Evolutionary conservation across 1,140 invertebrate genomes (phyloP).

Genomic region (Caenorhabditis inopinata): DNA sequence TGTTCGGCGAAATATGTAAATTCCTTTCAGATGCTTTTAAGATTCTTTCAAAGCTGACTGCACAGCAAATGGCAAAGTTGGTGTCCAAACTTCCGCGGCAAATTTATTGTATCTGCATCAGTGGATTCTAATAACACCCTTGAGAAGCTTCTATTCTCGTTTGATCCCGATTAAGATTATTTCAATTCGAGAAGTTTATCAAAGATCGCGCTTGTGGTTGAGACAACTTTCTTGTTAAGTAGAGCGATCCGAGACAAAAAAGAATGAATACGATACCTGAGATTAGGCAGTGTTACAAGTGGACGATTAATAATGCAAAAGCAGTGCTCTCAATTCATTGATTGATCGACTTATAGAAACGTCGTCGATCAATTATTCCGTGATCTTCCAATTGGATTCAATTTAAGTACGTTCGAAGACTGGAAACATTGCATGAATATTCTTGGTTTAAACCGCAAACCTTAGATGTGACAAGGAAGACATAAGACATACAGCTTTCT

Average conservation of each 20-base stretch:
- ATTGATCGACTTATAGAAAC: background rate
- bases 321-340: background rate
- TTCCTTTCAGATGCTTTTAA: too few species aligned
- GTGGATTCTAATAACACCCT: background rate
- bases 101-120: background rate
- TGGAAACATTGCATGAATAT: too few species aligned
- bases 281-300: background rate
- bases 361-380: background rate
- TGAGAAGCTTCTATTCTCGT: slow-evolving; percentile 5
- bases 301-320: too few species aligned
- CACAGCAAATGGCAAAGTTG: background rate
- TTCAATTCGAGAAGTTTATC: too few species aligned
- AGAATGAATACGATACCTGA: background rate
- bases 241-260: background rate
- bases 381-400: too few species aligned
- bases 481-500: too few species aligned
- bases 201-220: background rate
- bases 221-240: background rate
- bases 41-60: background rate
- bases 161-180: background rate
- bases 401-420: too few species aligned
- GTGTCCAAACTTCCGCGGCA: background rate
- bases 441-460: too few species aligned
- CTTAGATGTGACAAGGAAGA: too few species aligned
- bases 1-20: too few species aligned